These are phyloP conservation scores for Dicentrarchus labrax DNA, from an alignment of 2,113 vertebrate species.

Conservation along the genomic window DNA sequence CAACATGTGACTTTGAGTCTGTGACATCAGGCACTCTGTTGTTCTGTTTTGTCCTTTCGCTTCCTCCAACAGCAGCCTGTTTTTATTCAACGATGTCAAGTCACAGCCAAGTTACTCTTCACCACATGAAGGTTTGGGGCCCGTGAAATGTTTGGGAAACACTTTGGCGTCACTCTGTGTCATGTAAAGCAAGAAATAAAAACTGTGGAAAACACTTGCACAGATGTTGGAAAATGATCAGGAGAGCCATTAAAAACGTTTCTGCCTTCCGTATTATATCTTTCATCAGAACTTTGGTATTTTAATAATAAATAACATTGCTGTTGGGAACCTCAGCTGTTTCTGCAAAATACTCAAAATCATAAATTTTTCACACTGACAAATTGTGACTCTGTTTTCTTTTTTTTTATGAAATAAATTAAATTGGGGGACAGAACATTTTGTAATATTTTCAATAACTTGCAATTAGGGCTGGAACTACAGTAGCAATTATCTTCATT, in stretches of 20 bases:
- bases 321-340: not conserved
- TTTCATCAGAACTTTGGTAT: not conserved
- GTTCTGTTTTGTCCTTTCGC: not conserved
- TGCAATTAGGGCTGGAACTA: not conserved
- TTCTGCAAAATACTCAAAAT: not conserved
- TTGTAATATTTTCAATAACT: not conserved
- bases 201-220: not conserved
- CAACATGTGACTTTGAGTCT: not conserved
- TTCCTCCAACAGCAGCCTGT: constrained; percentile 24
- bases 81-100: constrained; percentile 44
- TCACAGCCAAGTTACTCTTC: constrained; percentile 10
- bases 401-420: too few relatives aligned
- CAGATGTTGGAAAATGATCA: constrained; percentile 32
- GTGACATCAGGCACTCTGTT: constrained; percentile 1
- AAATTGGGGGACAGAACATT: not conserved
- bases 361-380: not conserved
- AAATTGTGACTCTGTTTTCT: not conserved
- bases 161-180: not conserved
- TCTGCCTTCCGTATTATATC: not conserved
- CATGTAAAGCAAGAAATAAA: not conserved
- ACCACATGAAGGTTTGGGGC: constrained; percentile 18
- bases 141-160: constrained; percentile 2
- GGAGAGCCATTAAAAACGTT: not conserved
- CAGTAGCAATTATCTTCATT: not conserved
- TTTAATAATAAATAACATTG: not conserved